Percentiles rank a stretch among this genome's conserved stretches.
Evolutionary conservation across 2,113 vertebrate genomes (phyloP).

Genomic region (Xiphophorus couchianus): DNA sequence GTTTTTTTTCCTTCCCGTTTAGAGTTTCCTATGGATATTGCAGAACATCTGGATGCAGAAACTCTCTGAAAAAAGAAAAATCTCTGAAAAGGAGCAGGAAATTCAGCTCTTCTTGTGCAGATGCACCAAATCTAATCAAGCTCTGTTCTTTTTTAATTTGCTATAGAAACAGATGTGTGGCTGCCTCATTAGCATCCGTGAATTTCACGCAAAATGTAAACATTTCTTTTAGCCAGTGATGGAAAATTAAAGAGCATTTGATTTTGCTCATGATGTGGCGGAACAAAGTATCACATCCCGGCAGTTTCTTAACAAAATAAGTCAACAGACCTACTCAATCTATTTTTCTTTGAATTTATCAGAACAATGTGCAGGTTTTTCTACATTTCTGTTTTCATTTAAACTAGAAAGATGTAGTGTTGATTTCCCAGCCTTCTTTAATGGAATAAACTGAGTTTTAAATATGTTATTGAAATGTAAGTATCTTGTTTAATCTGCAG

Average conservation of each 20-base stretch:
- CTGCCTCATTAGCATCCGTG: background rate
- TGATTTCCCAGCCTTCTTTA: background rate
- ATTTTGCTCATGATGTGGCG: background rate
- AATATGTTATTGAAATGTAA: background rate
- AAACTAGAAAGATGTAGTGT: background rate
- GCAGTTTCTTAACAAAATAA: background rate
- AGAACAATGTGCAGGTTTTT: background rate
- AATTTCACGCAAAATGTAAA: background rate
- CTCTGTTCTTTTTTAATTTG: background rate
- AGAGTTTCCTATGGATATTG: conserved; percentile 42
- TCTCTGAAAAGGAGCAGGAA: background rate
- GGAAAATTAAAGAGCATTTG: background rate
- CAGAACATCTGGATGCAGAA: conserved; percentile 6
- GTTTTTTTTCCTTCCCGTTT: background rate
- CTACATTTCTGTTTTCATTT: background rate
- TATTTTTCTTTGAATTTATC: background rate
- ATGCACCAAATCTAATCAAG: background rate
- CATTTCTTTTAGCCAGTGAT: background rate
- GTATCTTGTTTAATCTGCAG: background rate
- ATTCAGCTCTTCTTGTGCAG: background rate
- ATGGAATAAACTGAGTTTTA: background rate
- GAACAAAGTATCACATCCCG: background rate
- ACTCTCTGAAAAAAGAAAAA: background rate
- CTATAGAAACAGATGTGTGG: background rate
- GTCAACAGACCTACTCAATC: background rate